Evolutionary conservation across 2,888 invertebrate species (phyloP).

Genomic region (Diloba caeruleocephala): DNA sequence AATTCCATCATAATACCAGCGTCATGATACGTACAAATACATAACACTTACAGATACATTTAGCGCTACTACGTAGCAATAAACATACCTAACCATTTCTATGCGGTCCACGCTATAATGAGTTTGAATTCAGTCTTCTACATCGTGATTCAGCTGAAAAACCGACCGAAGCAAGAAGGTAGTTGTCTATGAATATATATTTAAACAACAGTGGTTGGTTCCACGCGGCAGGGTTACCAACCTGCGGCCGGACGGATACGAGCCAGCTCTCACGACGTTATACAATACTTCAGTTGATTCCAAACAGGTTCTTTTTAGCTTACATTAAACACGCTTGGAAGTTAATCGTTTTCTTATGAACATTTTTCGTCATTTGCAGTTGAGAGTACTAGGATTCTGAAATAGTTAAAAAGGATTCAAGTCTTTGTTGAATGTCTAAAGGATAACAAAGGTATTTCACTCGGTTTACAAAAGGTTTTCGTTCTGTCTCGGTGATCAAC

Average conservation of each 20-base stretch:
- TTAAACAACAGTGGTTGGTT: conserved; percentile 28
- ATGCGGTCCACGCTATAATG: conserved; percentile 25
- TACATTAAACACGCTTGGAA: conserved; percentile 50
- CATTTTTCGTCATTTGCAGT: conserved; percentile 12
- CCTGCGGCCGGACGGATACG: conserved; percentile 56
- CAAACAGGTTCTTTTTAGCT: conserved; percentile 63
- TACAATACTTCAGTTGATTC: conserved; percentile 62
- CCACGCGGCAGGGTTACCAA: conserved; percentile 38
- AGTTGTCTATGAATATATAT: conserved; percentile 14
- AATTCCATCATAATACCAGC: no score
- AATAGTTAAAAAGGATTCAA: no score
- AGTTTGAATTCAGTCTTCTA: conserved; percentile 45
- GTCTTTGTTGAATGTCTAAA: no score
- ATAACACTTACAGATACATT: conserved; percentile 24
- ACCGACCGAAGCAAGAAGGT: conserved; percentile 16
- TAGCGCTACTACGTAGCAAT: conserved; percentile 13
- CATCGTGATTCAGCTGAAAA: conserved; percentile 47
- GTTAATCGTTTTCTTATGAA: conserved; percentile 44
- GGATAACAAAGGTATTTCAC: no score
- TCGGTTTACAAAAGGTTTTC: no score
- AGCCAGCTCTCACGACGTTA: conserved; percentile 61
- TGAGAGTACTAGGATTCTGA: no score
- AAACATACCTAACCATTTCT: conserved; percentile 14
- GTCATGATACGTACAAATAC: neutral
- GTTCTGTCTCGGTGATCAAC: no score